Percentiles rank a stretch among this genome's conserved stretches.
Conservation (phyloP, 2,113 vertebrate genomes). For the Hymenochirus boettgeri region DNA sequence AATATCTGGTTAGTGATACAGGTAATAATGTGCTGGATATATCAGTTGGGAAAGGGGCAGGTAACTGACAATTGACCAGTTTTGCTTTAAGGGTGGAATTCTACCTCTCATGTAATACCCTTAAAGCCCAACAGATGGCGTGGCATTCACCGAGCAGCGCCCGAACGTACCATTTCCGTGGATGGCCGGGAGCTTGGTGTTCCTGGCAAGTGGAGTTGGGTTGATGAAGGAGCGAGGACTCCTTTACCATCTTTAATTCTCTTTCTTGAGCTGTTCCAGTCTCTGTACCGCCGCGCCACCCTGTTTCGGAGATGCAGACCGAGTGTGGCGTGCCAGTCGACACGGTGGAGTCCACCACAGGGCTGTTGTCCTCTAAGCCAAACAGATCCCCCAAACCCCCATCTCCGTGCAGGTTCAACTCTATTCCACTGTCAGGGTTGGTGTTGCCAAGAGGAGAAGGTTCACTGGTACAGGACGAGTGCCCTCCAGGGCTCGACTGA, state of each 20-base stretch:
- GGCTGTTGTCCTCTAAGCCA: constrained; percentile 72
- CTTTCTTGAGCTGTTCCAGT: constrained; percentile 94
- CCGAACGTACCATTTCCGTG: constrained; percentile 75
- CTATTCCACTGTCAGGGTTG: constrained; percentile 96
- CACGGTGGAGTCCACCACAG: constrained; percentile 80
- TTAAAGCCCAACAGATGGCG: no score
- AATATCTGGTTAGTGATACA: no score
- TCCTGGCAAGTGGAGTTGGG: constrained; percentile 75
- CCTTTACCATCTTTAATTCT: constrained; percentile 88
- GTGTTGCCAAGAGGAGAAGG: constrained; percentile 89
- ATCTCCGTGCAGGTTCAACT: constrained; percentile 88
- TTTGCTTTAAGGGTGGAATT: no score
- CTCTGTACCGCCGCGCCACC: constrained; percentile 73
- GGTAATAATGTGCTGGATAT: no score
- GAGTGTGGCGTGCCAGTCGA: constrained; percentile 70
- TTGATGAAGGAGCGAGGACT: constrained; percentile 85
- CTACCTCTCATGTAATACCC: no score
- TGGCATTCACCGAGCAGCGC: background rate
- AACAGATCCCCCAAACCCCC: constrained; percentile 95
- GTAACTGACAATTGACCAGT: no score
- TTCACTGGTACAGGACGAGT: constrained; percentile 97
- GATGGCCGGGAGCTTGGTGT: constrained; percentile 91
- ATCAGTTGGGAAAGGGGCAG: no score
- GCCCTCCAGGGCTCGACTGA: constrained; percentile 96
- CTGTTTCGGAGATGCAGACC: constrained; percentile 87